Evolutionary conservation across 2,888 invertebrate genomes (phyloP), one percentile per base, ranked within the genome.

Genomic region (Beris chalybata): DNA sequence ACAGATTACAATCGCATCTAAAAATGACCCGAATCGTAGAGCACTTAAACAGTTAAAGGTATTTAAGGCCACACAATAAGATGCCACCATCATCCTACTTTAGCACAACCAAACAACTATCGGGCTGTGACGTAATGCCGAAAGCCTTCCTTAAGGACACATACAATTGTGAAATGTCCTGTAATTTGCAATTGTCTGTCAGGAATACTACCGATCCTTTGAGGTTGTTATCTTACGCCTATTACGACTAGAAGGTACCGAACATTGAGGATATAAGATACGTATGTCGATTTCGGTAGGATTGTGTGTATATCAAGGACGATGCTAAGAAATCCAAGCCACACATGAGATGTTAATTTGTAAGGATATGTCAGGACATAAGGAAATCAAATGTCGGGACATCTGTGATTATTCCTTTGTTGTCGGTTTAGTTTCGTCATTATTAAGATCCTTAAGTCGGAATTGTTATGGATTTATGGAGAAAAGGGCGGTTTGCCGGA

Each of bases 101-200:
- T 38, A 38, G 38, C 5, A 7, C 5, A 38, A 9, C 38, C 38
- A 5, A 9, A 9, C 38, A 38, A 38, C 38, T 45, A 58, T 58
- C 57, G n/a, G 38, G 52, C 55, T 64, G 59, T 54, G 54, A 55
- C 55, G 57, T 55, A 65, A 65, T 55, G 43, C 67, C 44, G 50
- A 57, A 54, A 56, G 65, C 68, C 61, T 65, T 61, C 68, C 68
- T 68, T 68, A 55, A 68, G 65, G 68, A 68, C 45, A 68, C 50
- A 52, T 52, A 31, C 54, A 56, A 66, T 57, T 66, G 59, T 64
- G 52, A 66, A 68, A 66, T 65, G 66, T 68, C 58, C 57, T 66
- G 69, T 69, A 69, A 69, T 69, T 69, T 69, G 69, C 69, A 69
- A 69, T 69, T 69, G 69, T 69, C 69, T 65, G 61, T 61, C 61